Percentiles rank a stretch among this genome's conserved stretches.
Evolutionary conservation across 2,888 invertebrate genomes (phyloP).

Genomic region (Ametastegia equiseti): DNA sequence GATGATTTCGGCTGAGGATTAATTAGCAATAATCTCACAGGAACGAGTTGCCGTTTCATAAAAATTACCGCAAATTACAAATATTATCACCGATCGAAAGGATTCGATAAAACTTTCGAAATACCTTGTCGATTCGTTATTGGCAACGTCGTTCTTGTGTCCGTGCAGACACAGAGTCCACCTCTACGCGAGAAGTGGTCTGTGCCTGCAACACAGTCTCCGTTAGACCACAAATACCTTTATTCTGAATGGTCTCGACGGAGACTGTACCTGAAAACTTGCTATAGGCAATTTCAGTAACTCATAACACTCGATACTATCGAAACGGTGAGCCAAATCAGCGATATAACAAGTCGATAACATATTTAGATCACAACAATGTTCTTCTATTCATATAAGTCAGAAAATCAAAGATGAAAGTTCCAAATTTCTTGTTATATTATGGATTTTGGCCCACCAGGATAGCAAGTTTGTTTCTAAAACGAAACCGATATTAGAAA

Average conservation of each 20-base stretch:
- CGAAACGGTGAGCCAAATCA: conserved; percentile 11
- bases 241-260: conserved; percentile 60
- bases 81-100: neutral
- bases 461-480: conserved; percentile 23
- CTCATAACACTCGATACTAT: conserved; percentile 32
- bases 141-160: conserved; percentile 70
- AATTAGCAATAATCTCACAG: conserved; percentile 73
- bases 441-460: neutral
- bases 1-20: conserved; percentile 66
- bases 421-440: neutral
- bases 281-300: conserved; percentile 73
- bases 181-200: conserved; percentile 78
- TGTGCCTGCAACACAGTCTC: conserved; percentile 77
- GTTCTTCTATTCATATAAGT: neutral
- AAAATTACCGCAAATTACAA: neutral
- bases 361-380: neutral
- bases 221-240: conserved; percentile 60
- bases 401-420: neutral
- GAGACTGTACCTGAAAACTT: conserved; percentile 81
- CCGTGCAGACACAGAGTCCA: conserved; percentile 80
- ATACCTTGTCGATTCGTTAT: too few relatives aligned
- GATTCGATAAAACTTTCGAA: too few relatives aligned
- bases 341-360: neutral
- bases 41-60: conserved; percentile 60
- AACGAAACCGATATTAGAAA: neutral